A percentile compares a stretch with the other conserved stretches of the same genome.
phyloP scores from a whole-genome alignment of 1,140 invertebrate species.

The Pseudachorutes palmiensis region DNA sequence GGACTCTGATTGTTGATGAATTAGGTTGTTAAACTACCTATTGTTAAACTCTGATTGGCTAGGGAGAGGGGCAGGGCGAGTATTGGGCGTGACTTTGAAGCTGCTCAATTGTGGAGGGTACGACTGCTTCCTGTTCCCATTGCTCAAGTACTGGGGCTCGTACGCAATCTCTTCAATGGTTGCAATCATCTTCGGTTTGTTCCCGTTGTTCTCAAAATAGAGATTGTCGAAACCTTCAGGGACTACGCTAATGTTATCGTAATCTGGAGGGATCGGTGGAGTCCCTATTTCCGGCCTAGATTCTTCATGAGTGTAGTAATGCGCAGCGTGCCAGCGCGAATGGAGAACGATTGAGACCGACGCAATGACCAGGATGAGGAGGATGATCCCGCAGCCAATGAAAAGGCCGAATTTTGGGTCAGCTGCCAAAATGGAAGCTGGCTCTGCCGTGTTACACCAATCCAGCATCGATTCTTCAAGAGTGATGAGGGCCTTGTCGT shows the following conservation, averaged over 20 bases:
- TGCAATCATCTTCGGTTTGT: conserved; percentile 30
- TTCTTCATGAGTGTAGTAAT: conserved; percentile 65
- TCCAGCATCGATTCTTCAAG: conserved; percentile 29
- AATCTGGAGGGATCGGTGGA: conserved; percentile 26
- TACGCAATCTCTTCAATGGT: conserved; percentile 33
- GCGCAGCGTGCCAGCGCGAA: conserved; percentile 55
- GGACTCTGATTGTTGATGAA: too few species aligned
- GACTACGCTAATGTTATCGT: conserved; percentile 19
- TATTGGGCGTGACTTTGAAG: too few species aligned
- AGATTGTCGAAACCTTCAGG: conserved; percentile 29
- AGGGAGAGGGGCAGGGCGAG: neutral
- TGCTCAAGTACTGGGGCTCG: conserved; percentile 9
- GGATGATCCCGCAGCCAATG: conserved; percentile 40
- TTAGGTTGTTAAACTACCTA: neutral
- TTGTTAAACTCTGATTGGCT: neutral
- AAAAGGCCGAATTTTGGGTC: conserved; percentile 41
- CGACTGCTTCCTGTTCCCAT: neutral
- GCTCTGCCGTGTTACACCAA: conserved; percentile 28
- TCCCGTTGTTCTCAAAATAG: conserved; percentile 20
- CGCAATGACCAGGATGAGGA: conserved; percentile 41
- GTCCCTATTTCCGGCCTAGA: conserved; percentile 43
- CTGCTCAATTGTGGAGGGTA: conserved; percentile 5
- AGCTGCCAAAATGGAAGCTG: conserved; percentile 31
- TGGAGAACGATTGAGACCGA: conserved; percentile 40
- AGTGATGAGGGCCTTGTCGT: conserved; percentile 25